Evolutionary conservation across 2,888 invertebrate species (phyloP).

Genomic region (Rhaphigaster nebulosa): DNA sequence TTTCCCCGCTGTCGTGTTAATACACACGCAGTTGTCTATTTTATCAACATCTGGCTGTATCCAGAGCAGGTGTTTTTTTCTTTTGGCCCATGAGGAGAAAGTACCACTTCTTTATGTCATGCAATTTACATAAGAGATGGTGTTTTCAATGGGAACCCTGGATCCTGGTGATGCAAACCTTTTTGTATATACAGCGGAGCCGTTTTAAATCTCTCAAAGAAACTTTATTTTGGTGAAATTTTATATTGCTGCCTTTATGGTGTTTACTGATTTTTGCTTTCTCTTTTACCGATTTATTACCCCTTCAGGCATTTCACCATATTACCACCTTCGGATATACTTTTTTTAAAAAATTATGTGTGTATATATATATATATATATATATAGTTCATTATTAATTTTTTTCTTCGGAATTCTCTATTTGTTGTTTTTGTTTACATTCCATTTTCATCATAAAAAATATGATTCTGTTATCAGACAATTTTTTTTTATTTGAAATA

Average conservation of each 20-base stretch:
- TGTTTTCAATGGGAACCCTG: not conserved
- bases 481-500: too few species aligned
- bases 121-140: conserved; percentile 15
- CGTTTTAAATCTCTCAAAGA: not conserved
- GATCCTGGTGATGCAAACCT: not conserved
- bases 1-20: not conserved
- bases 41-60: not conserved
- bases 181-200: not conserved
- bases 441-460: too few species aligned
- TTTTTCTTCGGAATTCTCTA: too few species aligned
- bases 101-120: not conserved
- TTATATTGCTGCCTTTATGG: not conserved
- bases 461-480: too few species aligned
- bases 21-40: not conserved
- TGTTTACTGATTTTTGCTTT: not conserved
- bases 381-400: too few species aligned
- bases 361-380: too few species aligned
- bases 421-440: too few species aligned
- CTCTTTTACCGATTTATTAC: too few species aligned
- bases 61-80: not conserved
- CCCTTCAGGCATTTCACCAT: too few species aligned
- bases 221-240: conserved; percentile 6
- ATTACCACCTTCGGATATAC: too few species aligned
- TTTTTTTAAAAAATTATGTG: too few species aligned
- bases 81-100: not conserved